phyloP scores from a whole-genome alignment of 2,888 invertebrate species.

The Drosophila sordidapex region DNA sequence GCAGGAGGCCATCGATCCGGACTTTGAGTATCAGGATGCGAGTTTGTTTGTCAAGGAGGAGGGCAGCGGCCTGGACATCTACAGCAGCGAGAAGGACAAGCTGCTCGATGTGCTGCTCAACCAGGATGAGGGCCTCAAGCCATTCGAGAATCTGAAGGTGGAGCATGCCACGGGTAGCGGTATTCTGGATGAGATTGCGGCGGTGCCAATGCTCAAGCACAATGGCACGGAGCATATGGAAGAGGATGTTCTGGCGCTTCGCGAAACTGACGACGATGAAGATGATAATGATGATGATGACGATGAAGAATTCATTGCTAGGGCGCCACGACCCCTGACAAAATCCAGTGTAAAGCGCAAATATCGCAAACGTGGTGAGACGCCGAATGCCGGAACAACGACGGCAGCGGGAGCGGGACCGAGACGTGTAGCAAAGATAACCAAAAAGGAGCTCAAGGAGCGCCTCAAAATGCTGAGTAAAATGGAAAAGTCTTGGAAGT shows the following conservation, averaged over 20 bases:
- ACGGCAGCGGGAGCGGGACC: conserved; percentile 33
- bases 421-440: conserved; percentile 74
- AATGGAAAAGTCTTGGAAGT: conserved; percentile 80
- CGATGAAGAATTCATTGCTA: conserved; percentile 1
- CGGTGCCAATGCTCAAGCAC: conserved; percentile 69
- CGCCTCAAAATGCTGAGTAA: conserved; percentile 80
- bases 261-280: conserved; percentile 46
- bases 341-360: conserved; percentile 60
- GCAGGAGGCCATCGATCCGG: conserved; percentile 65
- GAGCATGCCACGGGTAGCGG: conserved; percentile 59
- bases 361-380: conserved; percentile 64
- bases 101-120: conserved; percentile 76
- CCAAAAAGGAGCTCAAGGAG: conserved; percentile 77
- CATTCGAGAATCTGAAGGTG: conserved; percentile 71
- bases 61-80: conserved; percentile 67
- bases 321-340: conserved; percentile 7
- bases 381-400: conserved; percentile 26
- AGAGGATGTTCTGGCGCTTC: conserved; percentile 73
- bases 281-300: conserved; percentile 32
- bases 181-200: conserved; percentile 78
- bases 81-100: conserved; percentile 79
- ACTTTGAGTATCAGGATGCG: conserved; percentile 73
- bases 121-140: conserved; percentile 63
- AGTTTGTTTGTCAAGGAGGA: conserved; percentile 75
- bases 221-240: conserved; percentile 56